Conservation (phyloP, 2,888 invertebrate genomes). For the Mesochorus sp. region DNA sequence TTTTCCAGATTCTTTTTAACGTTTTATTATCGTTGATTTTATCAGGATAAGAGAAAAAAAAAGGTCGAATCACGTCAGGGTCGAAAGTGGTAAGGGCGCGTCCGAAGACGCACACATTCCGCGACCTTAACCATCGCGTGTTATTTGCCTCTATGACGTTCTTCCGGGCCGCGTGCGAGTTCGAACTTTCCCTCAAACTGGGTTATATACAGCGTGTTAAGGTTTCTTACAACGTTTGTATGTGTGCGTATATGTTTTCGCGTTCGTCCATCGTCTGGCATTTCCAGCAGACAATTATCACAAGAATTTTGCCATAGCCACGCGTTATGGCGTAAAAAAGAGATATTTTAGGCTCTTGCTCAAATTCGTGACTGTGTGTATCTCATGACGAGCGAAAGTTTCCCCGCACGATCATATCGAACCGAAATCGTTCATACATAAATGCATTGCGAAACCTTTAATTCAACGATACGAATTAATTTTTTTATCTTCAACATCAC, state of each 20-base stretch:
- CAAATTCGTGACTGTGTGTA: background rate
- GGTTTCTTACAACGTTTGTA: conserved; percentile 52
- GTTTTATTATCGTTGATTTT: background rate
- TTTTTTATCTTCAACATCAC: no score
- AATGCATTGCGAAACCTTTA: no score
- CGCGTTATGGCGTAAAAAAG: background rate
- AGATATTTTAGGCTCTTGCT: background rate
- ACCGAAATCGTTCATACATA: background rate
- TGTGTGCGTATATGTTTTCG: background rate
- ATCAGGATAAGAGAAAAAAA: background rate
- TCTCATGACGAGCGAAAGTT: background rate
- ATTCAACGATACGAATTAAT: no score
- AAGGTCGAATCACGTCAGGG: conserved; percentile 23
- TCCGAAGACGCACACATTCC: background rate
- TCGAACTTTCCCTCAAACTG: conserved; percentile 63
- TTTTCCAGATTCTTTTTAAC: background rate
- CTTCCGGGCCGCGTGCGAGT: conserved; percentile 15
- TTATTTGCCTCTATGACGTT: background rate
- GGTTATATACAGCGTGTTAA: conserved; percentile 51
- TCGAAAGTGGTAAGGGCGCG: conserved; percentile 27
- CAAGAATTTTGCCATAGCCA: no score
- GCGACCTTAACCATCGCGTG: conserved; percentile 66
- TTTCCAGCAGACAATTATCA: background rate
- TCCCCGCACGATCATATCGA: background rate
- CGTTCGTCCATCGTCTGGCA: background rate